Conservation (phyloP, 2,888 invertebrate species). For the Eumacrocentrus americanus region DNA sequence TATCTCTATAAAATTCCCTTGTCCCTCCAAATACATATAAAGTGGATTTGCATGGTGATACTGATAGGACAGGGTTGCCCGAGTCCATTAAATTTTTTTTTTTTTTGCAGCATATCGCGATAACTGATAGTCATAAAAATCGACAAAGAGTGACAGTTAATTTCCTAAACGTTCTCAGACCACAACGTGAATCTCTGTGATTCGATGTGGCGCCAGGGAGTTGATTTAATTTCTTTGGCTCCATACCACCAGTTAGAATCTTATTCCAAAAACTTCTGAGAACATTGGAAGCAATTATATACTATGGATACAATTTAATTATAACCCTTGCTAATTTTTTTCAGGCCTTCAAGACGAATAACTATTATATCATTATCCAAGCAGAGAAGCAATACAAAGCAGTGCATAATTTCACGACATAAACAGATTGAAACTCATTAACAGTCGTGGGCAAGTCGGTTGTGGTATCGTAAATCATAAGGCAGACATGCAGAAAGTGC, state of each 20-base stretch:
- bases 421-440: slow-evolving; percentile 17
- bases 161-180: neutral
- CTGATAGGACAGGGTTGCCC: no score
- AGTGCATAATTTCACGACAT: slow-evolving; percentile 10
- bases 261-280: neutral
- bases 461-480: neutral
- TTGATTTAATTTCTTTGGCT: no score
- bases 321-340: neutral
- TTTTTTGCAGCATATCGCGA: no score
- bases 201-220: no score
- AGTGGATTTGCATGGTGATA: no score
- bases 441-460: neutral
- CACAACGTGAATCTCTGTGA: neutral
- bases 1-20: no score
- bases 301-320: neutral
- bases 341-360: neutral
- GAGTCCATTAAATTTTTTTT: no score
- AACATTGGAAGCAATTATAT: neutral
- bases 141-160: neutral
- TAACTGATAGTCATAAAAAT: no score
- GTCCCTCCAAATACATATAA: no score
- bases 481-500: neutral
- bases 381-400: neutral
- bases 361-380: no score
- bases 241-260: neutral